A percentile compares a stretch with the other conserved stretches of the same genome.
These are phyloP conservation scores for Stegodyphus mimosarum DNA, from an alignment of 1,140 invertebrate species.

Conservation along the genomic window DNA sequence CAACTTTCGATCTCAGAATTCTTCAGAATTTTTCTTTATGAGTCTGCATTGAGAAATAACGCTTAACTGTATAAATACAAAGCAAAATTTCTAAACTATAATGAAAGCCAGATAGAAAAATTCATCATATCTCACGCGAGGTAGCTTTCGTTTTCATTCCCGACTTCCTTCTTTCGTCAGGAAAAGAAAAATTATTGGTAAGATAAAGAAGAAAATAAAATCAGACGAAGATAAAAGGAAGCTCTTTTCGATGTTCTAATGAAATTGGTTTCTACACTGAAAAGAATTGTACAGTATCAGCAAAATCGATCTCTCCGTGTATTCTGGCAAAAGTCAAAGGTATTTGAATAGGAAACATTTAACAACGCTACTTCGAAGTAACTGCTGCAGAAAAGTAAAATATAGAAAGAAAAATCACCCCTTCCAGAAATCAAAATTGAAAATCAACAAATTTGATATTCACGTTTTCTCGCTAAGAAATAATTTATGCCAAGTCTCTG, in stretches of 20 bases:
- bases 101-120: not conserved
- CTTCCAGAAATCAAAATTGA: slow-evolving; percentile 20
- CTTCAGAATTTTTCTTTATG: no score
- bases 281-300: slow-evolving; percentile 7
- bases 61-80: not conserved
- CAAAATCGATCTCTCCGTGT: slow-evolving; percentile 11
- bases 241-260: slow-evolving; percentile 16
- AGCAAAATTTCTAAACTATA: not conserved
- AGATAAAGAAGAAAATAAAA: slow-evolving; percentile 7
- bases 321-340: not conserved
- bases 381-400: not conserved
- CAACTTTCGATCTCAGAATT: no score
- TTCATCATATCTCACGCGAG: not conserved
- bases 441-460: slow-evolving; percentile 50
- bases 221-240: not conserved
- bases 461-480: not conserved
- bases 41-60: no score
- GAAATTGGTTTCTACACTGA: slow-evolving; percentile 30
- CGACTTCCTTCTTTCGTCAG: not conserved
- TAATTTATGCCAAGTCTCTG: not conserved
- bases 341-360: slow-evolving; percentile 17
- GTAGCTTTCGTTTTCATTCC: not conserved
- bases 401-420: not conserved
- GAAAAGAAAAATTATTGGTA: not conserved
- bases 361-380: no score